Evolutionary conservation across 2,797 vertebrate genomes (phyloP).

Genomic region (Morus bassanus): DNA sequence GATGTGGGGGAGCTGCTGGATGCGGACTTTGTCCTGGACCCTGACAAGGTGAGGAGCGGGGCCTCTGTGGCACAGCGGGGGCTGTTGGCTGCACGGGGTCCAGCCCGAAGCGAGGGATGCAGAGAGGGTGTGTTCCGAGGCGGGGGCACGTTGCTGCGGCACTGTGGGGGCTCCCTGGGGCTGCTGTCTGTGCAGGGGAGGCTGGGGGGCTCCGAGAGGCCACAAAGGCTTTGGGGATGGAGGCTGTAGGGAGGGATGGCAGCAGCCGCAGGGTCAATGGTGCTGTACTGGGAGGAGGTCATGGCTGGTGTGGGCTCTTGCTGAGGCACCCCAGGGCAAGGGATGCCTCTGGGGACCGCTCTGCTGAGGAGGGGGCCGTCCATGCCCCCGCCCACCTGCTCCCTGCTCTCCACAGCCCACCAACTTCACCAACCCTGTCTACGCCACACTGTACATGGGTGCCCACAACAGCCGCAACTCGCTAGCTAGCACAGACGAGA

Average conservation of each 20-base stretch:
- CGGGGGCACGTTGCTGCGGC: rapidly evolving
- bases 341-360: neutral
- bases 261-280: rapidly evolving
- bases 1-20: constrained; percentile 91
- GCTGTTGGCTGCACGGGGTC: rapidly evolving
- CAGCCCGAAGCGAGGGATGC: neutral
- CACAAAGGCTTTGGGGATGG: neutral
- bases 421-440: constrained; percentile 98
- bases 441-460: constrained; percentile 97
- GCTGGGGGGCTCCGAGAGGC: neutral
- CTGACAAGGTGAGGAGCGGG: constrained; percentile 84
- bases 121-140: too few species aligned
- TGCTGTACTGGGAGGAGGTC: rapidly evolving
- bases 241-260: neutral
- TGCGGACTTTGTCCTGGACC: constrained; percentile 90
- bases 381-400: neutral
- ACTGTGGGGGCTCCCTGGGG: neutral
- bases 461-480: constrained; percentile 95
- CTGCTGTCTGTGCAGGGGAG: neutral
- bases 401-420: constrained; percentile 81
- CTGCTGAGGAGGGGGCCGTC: neutral
- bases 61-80: rapidly evolving
- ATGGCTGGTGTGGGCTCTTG: rapidly evolving
- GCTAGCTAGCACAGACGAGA: constrained; percentile 97
- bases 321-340: rapidly evolving